Percentiles rank a stretch among this genome's conserved stretches.
Evolutionary conservation across 2,888 invertebrate genomes (phyloP).

Genomic region (Xestoiulus laeticollis): DNA sequence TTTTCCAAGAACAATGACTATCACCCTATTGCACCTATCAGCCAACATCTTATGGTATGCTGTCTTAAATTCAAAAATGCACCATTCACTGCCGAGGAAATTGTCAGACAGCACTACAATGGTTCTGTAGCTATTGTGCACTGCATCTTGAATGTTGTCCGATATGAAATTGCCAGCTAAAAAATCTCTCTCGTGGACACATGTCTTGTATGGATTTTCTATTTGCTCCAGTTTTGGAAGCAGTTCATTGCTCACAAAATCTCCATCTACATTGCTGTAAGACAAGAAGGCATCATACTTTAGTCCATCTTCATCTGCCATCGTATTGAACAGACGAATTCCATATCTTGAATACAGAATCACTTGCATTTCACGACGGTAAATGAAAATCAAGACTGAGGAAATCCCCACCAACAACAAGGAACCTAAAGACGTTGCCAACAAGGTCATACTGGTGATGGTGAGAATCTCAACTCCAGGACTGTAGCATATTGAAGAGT

Average conservation of each 20-base stretch:
- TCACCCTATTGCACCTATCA: constrained; percentile 79
- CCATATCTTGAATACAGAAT: constrained; percentile 85
- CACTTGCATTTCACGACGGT: constrained; percentile 70
- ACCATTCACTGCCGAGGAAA: constrained; percentile 91
- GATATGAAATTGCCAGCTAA: constrained; percentile 79
- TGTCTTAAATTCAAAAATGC: constrained; percentile 86
- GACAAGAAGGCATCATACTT: constrained; percentile 90
- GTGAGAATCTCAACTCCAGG: background rate
- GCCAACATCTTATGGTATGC: constrained; percentile 85
- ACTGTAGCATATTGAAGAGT: constrained; percentile 56
- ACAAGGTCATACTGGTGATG: constrained; percentile 66
- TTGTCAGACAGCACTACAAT: constrained; percentile 88
- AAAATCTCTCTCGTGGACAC: constrained; percentile 86
- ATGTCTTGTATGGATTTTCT: constrained; percentile 82
- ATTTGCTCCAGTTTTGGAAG: constrained; percentile 84
- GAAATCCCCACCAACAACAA: background rate
- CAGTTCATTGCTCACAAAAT: constrained; percentile 83
- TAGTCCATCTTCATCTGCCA: constrained; percentile 74
- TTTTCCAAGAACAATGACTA: constrained; percentile 84
- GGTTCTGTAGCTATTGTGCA: constrained; percentile 83
- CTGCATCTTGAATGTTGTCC: constrained; percentile 86
- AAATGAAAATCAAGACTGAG: constrained; percentile 2
- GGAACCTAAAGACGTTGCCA: constrained; percentile 76
- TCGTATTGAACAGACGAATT: constrained; percentile 74
- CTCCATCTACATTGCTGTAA: constrained; percentile 88